A percentile compares a stretch with the other conserved stretches of the same genome.
Conservation (phyloP, 2,113 vertebrate species). For the Lepisosteus osseus region DNA sequence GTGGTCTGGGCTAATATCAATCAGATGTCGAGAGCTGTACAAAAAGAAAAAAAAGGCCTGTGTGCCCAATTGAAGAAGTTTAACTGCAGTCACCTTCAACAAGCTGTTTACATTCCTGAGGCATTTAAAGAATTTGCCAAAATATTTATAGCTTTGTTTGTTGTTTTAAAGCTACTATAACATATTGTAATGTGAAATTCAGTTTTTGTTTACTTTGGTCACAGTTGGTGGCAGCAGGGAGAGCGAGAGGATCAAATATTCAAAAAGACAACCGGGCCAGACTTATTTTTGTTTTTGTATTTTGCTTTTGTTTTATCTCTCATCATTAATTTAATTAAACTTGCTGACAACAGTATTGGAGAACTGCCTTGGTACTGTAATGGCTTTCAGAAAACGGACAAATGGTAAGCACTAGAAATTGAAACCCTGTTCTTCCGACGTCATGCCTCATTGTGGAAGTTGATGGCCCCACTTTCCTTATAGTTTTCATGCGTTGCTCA, state of each 20-base stretch:
- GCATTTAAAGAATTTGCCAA: neutral
- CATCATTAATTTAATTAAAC: conserved; percentile 29
- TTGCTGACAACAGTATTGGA: neutral
- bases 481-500: neutral
- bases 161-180: neutral
- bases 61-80: conserved; percentile 20
- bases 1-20: conserved; percentile 45
- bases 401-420: neutral
- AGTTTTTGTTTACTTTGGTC: neutral
- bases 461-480: neutral
- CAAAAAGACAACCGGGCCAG: neutral
- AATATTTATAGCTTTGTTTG: neutral
- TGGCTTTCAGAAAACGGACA: neutral
- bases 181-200: neutral
- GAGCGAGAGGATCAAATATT: neutral
- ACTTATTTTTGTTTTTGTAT: conserved; percentile 1
- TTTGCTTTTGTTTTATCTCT: neutral
- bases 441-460: neutral
- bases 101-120: neutral
- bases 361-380: neutral
- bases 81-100: conserved; percentile 3
- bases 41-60: conserved; percentile 13
- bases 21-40: conserved; percentile 52
- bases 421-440: neutral
- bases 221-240: neutral